phyloP scores from a whole-genome alignment of 23 tunicate species.

The Halocynthia aurantium region DNA sequence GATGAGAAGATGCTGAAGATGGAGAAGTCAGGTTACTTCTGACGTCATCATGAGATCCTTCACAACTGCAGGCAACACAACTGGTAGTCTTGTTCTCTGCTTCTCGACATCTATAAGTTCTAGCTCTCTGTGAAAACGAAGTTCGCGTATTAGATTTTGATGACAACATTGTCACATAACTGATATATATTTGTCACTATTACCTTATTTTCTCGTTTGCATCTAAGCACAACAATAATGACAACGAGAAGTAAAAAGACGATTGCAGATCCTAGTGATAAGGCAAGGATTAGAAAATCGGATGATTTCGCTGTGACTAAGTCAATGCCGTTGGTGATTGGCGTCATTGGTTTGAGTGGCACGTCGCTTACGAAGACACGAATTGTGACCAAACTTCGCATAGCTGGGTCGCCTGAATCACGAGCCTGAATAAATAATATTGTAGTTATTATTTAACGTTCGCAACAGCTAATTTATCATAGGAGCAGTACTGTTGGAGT shows the following conservation, averaged over 20 bases:
- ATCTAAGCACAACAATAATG: slow-evolving; percentile 14
- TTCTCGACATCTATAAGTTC: slow-evolving; percentile 40
- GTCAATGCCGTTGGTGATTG: background rate
- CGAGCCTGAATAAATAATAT: slow-evolving; percentile 30
- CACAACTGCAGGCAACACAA: too few relatives aligned
- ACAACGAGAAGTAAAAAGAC: slow-evolving; percentile 35
- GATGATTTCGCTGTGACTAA: background rate
- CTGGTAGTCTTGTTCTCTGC: slow-evolving; percentile 17
- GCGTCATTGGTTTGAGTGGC: slow-evolving; percentile 16
- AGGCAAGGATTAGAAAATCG: slow-evolving; percentile 26
- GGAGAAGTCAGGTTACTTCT: too few relatives aligned
- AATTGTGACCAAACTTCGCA: background rate
- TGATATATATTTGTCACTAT: background rate
- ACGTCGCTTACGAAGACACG: slow-evolving; percentile 32
- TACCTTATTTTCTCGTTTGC: slow-evolving; percentile 47
- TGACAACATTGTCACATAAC: background rate
- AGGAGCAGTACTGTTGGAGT: too few relatives aligned
- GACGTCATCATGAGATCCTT: too few relatives aligned
- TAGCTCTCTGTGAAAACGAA: slow-evolving; percentile 15
- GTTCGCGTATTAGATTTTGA: background rate
- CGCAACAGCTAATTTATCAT: background rate
- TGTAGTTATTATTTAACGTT: background rate
- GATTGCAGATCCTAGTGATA: slow-evolving; percentile 37
- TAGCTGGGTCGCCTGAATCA: slow-evolving; percentile 42
- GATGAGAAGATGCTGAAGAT: too few relatives aligned